Evolutionary conservation across 2,113 vertebrate genomes (phyloP), one percentile per base, ranked within the genome.

Genomic region (Condylura cristata): DNA sequence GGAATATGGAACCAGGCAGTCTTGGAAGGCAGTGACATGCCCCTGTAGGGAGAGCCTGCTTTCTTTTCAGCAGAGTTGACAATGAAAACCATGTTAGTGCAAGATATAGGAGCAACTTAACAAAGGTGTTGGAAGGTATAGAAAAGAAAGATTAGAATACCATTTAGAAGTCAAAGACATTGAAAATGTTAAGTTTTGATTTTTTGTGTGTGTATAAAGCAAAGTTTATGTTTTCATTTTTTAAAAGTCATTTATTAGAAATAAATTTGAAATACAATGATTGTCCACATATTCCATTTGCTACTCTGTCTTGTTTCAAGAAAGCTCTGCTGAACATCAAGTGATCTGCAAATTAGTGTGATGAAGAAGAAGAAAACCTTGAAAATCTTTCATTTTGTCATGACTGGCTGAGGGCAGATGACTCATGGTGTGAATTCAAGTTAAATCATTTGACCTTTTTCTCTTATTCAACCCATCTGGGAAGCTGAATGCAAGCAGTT

Each of bases 381-480:
- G 70, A 95, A 90, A 89, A 81, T 87, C 95, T 91, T 90, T 91
- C 66, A 81, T 61, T 96, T 91, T 96, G 94, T 96, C 89, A 95
- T 91, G 66, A 89, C 72, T 68, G 46, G 66, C 61, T 82, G 78
- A 95, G 89, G 86, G 93, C 89, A 91, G 93, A 97, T 96, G 97
- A 97, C 90, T 96, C 95, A 94, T 81, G 34, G 61, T 93, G 63
- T 87, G 93, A 95, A 96, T 96, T 95, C 86, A 93, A 96, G 96
- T 95, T 91, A 97, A 97, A 94, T 95, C 89, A 96, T 68, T 97
- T 96, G 95, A 97, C 96, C 90, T 97, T 97, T 96, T 96, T 91
- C 96, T 97, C 91, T 96, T 96, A 93, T 96, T 97, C 93, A 96
- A 82, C 76, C 96, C 96, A 96, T 97, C 94, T 97, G 96, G 96